Conservation (phyloP, 2,797 vertebrate genomes). For the Siniperca scherzeri region DNA sequence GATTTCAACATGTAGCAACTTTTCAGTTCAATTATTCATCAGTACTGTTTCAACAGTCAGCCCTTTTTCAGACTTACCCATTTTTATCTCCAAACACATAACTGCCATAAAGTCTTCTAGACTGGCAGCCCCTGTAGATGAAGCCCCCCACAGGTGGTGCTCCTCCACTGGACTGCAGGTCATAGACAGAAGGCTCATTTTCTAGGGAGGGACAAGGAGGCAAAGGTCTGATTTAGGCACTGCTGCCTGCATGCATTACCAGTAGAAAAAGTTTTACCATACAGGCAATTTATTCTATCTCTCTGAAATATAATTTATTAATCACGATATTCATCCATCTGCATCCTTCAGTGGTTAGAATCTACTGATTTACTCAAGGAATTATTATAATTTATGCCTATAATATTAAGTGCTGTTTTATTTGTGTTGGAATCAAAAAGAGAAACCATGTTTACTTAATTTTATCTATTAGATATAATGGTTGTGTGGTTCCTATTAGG, state of each 20-base stretch:
- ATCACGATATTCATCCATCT: background rate
- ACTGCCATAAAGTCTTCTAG: slow-evolving; percentile 94
- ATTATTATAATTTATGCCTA: slow-evolving; percentile 32
- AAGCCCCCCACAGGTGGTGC: slow-evolving; percentile 94
- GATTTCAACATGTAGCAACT: slow-evolving; percentile 27
- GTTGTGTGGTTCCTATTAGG: slow-evolving; percentile 61
- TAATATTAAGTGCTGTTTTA: slow-evolving; percentile 44
- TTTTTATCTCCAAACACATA: slow-evolving; percentile 97
- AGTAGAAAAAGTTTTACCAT: background rate
- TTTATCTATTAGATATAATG: slow-evolving; percentile 31
- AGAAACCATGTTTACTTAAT: slow-evolving; percentile 48
- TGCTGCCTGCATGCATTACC: slow-evolving; percentile 7
- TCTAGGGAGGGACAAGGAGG: slow-evolving; percentile 84
- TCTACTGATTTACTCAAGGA: slow-evolving; percentile 33
- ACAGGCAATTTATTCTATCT: slow-evolving; percentile 1
- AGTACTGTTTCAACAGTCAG: background rate
- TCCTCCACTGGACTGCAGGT: slow-evolving; percentile 93
- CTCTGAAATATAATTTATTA: background rate
- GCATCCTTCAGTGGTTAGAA: background rate
- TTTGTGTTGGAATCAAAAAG: slow-evolving; percentile 42
- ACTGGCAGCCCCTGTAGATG: slow-evolving; percentile 98
- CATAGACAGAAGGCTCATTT: slow-evolving; percentile 94
- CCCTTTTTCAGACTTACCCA: slow-evolving; percentile 86
- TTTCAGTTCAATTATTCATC: slow-evolving; percentile 4
- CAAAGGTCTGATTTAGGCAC: slow-evolving; percentile 26